Evolutionary conservation across 2,797 vertebrate species (phyloP), one percentile per base, ranked within the genome.

Genomic region (Serranus cabrilla): DNA sequence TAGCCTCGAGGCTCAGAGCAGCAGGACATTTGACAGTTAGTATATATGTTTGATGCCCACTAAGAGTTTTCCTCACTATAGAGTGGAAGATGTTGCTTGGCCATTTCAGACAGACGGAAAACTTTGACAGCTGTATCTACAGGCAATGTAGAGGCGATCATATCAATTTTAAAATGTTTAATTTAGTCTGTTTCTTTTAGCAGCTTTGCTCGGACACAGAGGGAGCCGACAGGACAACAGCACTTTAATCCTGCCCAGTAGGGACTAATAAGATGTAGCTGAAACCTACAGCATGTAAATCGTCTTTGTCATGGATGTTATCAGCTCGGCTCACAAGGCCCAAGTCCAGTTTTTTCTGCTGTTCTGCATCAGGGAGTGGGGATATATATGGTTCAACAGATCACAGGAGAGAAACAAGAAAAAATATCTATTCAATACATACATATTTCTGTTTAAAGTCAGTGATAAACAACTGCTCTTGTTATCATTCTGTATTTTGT

Each of bases 231-330:
- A 18, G 62, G 76, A 69, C 72, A 71, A 25, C 51, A 45, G 45
- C 12, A 34, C 49, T 81, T 59, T 76, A 81, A 85, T 88, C 78
- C 83, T 63, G 61, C 56, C 79, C 79, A 45, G 3, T 27, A 40
- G 81, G 71, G 66, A 42, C 62, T 63, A 84, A 73, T 69, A 80
- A 74, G 50, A 71, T 27, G 64, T 37, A 67, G 70, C 75, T 58
- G 50, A 60, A 80, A 71, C 70, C 73, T 79, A 71, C 72, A 37
- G 68, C 14, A 50, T 76, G 51, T 62, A 65, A 73, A 78, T 66
- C 12, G 8, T 74, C 85, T 72, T 81, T 86, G 55, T 63, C 66
- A 64, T 71, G 86, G 78, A 81, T 87, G 73, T 84, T 87, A 79
- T 90, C 83, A 70, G 71, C 54, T 54, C 60, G 11, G 49, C 47